These are phyloP conservation scores for Petrolisthes manimaculis DNA, from an alignment of 2,888 invertebrate genomes.

Conservation along the genomic window DNA sequence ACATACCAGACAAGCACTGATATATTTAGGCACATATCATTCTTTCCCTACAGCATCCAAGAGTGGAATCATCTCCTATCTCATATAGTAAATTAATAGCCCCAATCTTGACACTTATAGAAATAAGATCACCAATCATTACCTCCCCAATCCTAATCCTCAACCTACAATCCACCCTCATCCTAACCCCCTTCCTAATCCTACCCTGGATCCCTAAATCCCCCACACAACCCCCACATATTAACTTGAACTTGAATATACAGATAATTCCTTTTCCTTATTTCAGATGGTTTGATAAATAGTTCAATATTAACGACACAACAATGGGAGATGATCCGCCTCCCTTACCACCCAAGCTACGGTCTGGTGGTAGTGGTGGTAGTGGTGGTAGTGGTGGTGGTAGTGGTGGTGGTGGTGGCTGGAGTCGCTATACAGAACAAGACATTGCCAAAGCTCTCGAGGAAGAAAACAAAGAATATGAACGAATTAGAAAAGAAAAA, in stretches of 20 bases:
- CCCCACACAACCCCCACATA: too few relatives aligned
- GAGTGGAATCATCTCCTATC: too few relatives aligned
- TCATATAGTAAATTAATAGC: too few relatives aligned
- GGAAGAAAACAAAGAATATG: constrained; percentile 61
- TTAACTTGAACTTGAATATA: constrained; percentile 5
- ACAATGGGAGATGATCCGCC: constrained; percentile 64
- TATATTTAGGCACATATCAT: too few relatives aligned
- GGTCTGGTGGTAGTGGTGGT: constrained; percentile 29
- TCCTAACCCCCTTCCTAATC: too few relatives aligned
- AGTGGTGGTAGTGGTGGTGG: not conserved
- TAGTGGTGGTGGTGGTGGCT: not conserved
- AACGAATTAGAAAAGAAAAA: constrained; percentile 59
- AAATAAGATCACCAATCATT: too few relatives aligned
- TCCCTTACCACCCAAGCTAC: constrained; percentile 62
- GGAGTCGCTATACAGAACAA: constrained; percentile 53
- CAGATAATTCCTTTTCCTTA: constrained; percentile 5
- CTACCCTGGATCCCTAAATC: too few relatives aligned
- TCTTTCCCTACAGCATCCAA: too few relatives aligned
- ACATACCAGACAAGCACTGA: too few relatives aligned
- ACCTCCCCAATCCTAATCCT: too few relatives aligned
- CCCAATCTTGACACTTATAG: too few relatives aligned
- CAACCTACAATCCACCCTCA: too few relatives aligned
- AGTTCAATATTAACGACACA: constrained; percentile 3
- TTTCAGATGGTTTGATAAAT: not conserved
- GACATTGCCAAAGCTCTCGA: constrained; percentile 63